Percentiles rank a stretch among this genome's conserved stretches.
phyloP scores from a whole-genome alignment of 2,888 invertebrate genomes.

The Cheilosia variabilis region DNA sequence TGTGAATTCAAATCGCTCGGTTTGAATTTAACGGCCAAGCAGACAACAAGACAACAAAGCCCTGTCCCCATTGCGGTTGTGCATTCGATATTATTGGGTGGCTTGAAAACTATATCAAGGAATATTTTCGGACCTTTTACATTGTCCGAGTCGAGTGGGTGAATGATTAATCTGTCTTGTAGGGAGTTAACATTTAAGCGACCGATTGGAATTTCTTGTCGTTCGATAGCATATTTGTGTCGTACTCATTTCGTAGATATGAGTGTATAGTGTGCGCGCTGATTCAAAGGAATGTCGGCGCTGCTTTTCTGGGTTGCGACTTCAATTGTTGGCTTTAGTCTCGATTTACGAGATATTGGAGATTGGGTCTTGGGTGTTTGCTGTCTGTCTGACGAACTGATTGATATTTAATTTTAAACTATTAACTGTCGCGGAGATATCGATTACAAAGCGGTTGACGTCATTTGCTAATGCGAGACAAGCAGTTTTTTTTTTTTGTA shows the following conservation, averaged over 20 bases:
- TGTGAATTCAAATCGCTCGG: constrained; percentile 49
- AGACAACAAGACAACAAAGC: constrained; percentile 43
- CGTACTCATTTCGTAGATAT: not conserved
- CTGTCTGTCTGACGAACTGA: constrained; percentile 40
- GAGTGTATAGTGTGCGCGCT: constrained; percentile 19
- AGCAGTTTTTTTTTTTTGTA: not conserved
- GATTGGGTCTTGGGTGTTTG: constrained; percentile 44
- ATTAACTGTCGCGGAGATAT: constrained; percentile 2
- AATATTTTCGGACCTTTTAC: constrained; percentile 34
- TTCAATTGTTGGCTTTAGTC: constrained; percentile 25
- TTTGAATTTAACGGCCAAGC: constrained; percentile 67
- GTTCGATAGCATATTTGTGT: constrained; percentile 17
- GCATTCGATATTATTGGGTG: not conserved
- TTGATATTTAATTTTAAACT: constrained; percentile 24
- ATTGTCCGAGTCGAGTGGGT: constrained; percentile 38
- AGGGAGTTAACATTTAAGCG: constrained; percentile 30
- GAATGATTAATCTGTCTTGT: constrained; percentile 64
- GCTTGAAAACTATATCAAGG: constrained; percentile 39
- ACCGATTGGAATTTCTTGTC: constrained; percentile 43
- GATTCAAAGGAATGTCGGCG: constrained; percentile 49
- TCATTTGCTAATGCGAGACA: constrained; percentile 19
- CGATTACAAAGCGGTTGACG: constrained; percentile 34
- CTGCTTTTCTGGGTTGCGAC: constrained; percentile 29
- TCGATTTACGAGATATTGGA: constrained; percentile 51
- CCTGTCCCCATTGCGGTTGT: constrained; percentile 15